These are phyloP conservation scores for Rana temporaria DNA, from an alignment of 2,113 vertebrate genomes.

Conservation along the genomic window DNA sequence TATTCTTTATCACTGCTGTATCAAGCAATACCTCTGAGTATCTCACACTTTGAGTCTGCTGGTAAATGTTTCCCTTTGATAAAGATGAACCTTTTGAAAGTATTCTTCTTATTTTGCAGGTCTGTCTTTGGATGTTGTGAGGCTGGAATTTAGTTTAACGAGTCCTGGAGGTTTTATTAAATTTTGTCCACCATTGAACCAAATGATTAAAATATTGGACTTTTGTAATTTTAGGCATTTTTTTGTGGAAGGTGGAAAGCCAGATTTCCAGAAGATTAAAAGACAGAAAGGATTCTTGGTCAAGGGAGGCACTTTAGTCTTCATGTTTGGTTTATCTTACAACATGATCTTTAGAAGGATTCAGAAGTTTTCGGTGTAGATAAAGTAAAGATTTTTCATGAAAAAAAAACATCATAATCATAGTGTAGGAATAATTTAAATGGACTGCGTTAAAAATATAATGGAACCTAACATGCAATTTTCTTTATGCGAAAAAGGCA, in stretches of 20 bases:
- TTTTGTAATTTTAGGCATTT: constrained; percentile 15
- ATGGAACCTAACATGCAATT: constrained; percentile 16
- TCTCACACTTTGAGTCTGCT: constrained; percentile 51
- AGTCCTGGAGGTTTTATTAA: constrained; percentile 46
- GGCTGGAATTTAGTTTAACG: constrained; percentile 34
- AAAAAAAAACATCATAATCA: neutral
- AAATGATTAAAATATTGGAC: constrained; percentile 49
- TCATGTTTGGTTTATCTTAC: constrained; percentile 33
- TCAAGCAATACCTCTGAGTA: constrained; percentile 58
- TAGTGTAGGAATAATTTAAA: constrained; percentile 13
- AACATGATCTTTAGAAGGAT: constrained; percentile 13
- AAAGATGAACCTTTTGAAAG: constrained; percentile 57
- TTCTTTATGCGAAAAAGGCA: neutral
- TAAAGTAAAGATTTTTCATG: constrained; percentile 14
- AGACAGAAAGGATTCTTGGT: constrained; percentile 11
- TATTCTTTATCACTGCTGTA: constrained; percentile 52
- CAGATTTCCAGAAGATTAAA: constrained; percentile 16
- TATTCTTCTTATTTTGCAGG: constrained; percentile 43
- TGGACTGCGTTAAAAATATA: neutral
- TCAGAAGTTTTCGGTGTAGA: constrained; percentile 8
- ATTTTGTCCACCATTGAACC: constrained; percentile 38
- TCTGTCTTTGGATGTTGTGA: constrained; percentile 22
- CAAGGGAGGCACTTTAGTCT: constrained; percentile 14
- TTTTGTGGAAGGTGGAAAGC: neutral
- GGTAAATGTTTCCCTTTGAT: constrained; percentile 58